A percentile compares a stretch with the other conserved stretches of the same genome.
Evolutionary conservation across 1,140 invertebrate species (phyloP).

Genomic region (Hyposmocoma kahamanoa): DNA sequence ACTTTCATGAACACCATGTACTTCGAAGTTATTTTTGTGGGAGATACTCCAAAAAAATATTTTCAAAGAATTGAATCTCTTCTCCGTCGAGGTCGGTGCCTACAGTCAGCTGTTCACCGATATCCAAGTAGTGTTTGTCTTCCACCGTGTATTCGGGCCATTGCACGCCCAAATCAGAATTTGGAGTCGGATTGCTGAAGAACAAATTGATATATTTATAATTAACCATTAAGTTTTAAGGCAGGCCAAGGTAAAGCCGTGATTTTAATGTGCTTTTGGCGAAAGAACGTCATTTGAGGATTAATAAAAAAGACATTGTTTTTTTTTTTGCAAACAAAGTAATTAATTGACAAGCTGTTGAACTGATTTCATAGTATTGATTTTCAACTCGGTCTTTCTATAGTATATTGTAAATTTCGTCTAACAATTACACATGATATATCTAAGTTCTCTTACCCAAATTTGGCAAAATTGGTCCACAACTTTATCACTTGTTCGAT

Average conservation of each 20-base stretch:
- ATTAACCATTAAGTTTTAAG: not conserved
- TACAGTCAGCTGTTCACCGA: conserved; percentile 17
- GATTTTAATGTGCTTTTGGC: too few species aligned
- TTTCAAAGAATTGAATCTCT: conserved; percentile 23
- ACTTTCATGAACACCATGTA: too few species aligned
- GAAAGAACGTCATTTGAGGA: too few species aligned
- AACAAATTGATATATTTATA: not conserved
- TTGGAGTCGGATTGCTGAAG: conserved; percentile 12
- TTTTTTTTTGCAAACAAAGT: not conserved
- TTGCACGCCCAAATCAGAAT: not conserved
- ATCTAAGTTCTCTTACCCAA: conserved; percentile 34
- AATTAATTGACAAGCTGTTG: too few species aligned
- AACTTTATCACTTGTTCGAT: conserved; percentile 43
- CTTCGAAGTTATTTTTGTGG: too few species aligned
- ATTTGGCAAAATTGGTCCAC: conserved; percentile 64
- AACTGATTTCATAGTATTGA: not conserved
- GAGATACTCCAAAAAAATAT: too few species aligned
- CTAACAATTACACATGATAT: not conserved
- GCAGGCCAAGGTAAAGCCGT: too few species aligned
- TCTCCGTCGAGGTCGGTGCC: conserved; percentile 15
- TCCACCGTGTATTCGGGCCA: not conserved
- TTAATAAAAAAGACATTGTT: not conserved
- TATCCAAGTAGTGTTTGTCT: conserved; percentile 16
- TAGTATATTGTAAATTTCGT: not conserved
- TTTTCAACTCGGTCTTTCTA: not conserved